phyloP scores from a whole-genome alignment of 2,888 invertebrate genomes.

The Anoncus sp. region DNA sequence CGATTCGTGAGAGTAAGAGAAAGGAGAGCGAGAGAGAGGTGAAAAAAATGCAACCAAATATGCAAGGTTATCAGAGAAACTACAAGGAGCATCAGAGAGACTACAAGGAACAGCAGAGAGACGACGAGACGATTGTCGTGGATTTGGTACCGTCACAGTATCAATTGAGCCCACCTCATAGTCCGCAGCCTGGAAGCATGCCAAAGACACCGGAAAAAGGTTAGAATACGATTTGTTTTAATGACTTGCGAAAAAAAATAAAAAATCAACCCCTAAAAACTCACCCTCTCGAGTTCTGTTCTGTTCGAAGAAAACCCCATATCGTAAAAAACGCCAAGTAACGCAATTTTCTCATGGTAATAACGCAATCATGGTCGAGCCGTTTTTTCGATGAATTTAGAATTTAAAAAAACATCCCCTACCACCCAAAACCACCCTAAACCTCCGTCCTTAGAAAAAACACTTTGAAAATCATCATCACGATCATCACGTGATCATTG shows the following conservation, averaged over 20 bases:
- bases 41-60: not conserved
- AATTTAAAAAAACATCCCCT: constrained; percentile 12
- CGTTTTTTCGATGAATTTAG: constrained; percentile 23
- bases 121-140: constrained; percentile 84
- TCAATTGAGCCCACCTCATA: constrained; percentile 76
- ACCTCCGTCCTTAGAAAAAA: too few species aligned
- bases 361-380: too few species aligned
- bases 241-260: not conserved
- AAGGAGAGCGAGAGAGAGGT: not conserved
- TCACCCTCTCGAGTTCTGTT: not conserved
- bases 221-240: constrained; percentile 43
- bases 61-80: constrained; percentile 75
- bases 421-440: too few species aligned
- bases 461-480: too few species aligned
- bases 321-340: not conserved
- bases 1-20: constrained; percentile 18
- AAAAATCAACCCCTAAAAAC: constrained; percentile 7
- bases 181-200: constrained; percentile 69
- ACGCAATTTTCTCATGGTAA: not conserved
- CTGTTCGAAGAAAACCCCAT: not conserved
- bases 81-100: constrained; percentile 77
- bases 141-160: constrained; percentile 85
- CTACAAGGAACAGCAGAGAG: constrained; percentile 76
- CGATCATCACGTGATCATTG: too few species aligned
- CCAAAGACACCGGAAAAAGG: constrained; percentile 75